These are phyloP conservation scores for Candoia aspera DNA, from an alignment of 2,113 vertebrate species.

Conservation along the genomic window DNA sequence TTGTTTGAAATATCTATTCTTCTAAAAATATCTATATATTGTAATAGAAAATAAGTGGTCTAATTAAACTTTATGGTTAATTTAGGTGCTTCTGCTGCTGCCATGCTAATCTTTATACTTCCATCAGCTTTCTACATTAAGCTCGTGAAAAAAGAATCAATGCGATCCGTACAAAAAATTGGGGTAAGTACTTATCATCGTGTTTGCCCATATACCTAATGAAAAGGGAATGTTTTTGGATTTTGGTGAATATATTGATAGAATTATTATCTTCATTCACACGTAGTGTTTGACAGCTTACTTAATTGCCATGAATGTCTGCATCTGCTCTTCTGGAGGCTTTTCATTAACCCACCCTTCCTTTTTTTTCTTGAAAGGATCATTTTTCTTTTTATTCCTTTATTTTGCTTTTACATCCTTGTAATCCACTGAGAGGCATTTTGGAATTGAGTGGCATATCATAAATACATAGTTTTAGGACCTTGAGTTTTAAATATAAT, in stretches of 20 bases:
- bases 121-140: constrained; percentile 98
- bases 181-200: constrained; percentile 80
- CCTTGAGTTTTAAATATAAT: background rate
- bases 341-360: background rate
- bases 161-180: constrained; percentile 94
- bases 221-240: background rate
- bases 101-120: constrained; percentile 97
- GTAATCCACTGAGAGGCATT: background rate
- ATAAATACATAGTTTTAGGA: background rate
- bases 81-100: constrained; percentile 91
- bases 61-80: background rate
- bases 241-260: background rate
- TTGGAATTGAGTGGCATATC: background rate
- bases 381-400: background rate
- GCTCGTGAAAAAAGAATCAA: constrained; percentile 93
- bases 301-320: background rate
- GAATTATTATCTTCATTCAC: background rate
- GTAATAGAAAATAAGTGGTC: background rate
- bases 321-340: background rate
- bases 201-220: background rate
- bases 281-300: background rate
- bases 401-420: background rate
- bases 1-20: background rate
- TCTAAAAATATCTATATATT: background rate
- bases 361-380: background rate